phyloP scores from a whole-genome alignment of 1,140 invertebrate species.

The Planococcus citri region DNA sequence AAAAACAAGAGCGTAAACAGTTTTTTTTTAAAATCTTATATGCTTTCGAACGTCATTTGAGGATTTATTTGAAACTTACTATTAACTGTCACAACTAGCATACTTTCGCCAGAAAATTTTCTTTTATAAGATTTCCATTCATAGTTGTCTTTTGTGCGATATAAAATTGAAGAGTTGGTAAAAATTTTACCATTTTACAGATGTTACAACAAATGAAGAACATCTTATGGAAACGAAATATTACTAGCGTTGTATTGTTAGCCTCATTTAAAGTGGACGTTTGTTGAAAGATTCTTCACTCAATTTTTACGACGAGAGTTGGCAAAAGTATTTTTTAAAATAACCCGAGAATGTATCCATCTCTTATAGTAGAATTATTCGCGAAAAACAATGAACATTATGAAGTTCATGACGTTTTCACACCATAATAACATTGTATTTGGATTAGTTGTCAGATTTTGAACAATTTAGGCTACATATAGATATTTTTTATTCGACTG shows the following conservation, averaged over 20 bases:
- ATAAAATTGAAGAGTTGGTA: constrained; percentile 7
- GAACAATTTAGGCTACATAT: too few species aligned
- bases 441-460: too few species aligned
- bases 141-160: background rate
- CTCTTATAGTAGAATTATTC: too few species aligned
- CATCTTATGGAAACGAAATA: constrained; percentile 2
- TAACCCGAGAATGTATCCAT: background rate
- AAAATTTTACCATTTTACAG: background rate
- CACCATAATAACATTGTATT: too few species aligned
- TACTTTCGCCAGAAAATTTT: background rate
- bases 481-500: too few species aligned
- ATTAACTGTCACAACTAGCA: constrained; percentile 1
- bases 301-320: background rate
- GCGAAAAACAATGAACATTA: too few species aligned
- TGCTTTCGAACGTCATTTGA: background rate
- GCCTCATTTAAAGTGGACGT: background rate
- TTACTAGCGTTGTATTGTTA: background rate
- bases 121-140: background rate
- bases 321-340: background rate
- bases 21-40: background rate
- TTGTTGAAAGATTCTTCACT: background rate
- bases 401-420: too few species aligned
- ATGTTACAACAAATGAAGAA: background rate
- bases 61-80: background rate
- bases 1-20: background rate